phyloP scores from a whole-genome alignment of 2,113 vertebrate genomes.

The Microcebus lehilahytsara region DNA sequence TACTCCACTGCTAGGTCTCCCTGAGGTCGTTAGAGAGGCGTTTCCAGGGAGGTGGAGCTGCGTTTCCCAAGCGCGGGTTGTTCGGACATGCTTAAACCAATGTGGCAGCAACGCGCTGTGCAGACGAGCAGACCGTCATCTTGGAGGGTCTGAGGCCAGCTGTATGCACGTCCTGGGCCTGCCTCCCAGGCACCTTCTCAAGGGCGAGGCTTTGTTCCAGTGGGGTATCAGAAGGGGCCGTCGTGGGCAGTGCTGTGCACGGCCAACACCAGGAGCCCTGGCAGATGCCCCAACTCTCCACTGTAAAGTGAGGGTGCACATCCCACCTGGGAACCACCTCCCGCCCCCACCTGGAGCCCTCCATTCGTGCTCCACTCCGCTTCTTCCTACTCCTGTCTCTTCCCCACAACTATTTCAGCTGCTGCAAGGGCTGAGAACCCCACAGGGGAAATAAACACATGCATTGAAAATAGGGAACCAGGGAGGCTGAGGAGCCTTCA shows the following conservation, averaged over 20 bases:
- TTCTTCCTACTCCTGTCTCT: not conserved
- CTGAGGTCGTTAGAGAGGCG: not conserved
- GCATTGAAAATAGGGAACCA: not conserved
- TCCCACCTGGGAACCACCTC: not conserved
- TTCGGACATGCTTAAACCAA: not conserved
- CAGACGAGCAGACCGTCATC: not conserved
- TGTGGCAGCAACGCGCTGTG: not conserved
- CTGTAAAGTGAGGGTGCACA: rapidly evolving
- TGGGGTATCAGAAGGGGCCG: not conserved
- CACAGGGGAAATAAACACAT: not conserved
- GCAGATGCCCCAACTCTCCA: not conserved
- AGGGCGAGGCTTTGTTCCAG: not conserved
- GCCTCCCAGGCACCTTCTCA: not conserved
- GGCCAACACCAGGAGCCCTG: not conserved
- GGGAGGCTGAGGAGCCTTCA: not conserved
- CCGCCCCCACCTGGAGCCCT: rapidly evolving
- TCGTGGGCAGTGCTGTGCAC: not conserved
- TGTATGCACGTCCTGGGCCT: not conserved
- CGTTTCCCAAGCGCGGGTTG: not conserved
- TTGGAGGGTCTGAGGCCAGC: slow-evolving; percentile 37
- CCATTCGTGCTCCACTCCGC: rapidly evolving
- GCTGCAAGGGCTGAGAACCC: not conserved
- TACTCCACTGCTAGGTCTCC: not conserved
- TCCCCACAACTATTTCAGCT: not conserved
- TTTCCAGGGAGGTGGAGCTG: not conserved